These are phyloP conservation scores for Zaprionus obscuricornis DNA, from an alignment of 2,888 invertebrate genomes.

Conservation along the genomic window DNA sequence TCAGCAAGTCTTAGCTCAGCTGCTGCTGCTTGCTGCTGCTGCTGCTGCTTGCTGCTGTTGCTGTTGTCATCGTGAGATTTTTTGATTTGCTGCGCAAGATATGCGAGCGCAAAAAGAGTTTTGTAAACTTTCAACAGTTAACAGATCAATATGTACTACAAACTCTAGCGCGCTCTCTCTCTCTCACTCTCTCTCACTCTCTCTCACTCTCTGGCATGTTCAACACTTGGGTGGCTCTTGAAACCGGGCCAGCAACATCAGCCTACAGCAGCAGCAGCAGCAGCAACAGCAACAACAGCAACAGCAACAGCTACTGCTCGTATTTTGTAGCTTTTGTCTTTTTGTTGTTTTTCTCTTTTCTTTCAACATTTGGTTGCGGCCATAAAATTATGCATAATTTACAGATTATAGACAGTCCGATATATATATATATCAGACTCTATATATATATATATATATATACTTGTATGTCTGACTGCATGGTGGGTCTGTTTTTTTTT, in stretches of 20 bases:
- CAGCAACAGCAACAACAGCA: slow-evolving; percentile 28
- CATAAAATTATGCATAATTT: slow-evolving; percentile 77
- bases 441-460: too few species aligned
- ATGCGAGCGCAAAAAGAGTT: slow-evolving; percentile 30
- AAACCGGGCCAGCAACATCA: slow-evolving; percentile 32
- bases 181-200: slow-evolving; percentile 3
- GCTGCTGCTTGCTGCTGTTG: background rate
- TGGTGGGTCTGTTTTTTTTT: slow-evolving; percentile 59
- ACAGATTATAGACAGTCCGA: too few species aligned
- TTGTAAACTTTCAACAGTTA: too few species aligned
- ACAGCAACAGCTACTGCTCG: slow-evolving; percentile 4
- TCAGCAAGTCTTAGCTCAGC: slow-evolving; percentile 32
- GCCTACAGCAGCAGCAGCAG: slow-evolving; percentile 12
- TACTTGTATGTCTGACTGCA: slow-evolving; percentile 38
- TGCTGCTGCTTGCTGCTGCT: slow-evolving; percentile 1
- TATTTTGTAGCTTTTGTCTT: slow-evolving; percentile 49
- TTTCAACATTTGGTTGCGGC: slow-evolving; percentile 13
- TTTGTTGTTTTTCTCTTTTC: slow-evolving; percentile 20
- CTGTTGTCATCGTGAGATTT: slow-evolving; percentile 55
- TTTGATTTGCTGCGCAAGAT: too few species aligned
- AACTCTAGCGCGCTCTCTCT: too few species aligned
- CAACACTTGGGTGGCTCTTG: slow-evolving; percentile 45
- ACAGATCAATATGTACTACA: too few species aligned
- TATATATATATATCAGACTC: too few species aligned
- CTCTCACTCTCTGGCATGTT: background rate